phyloP scores from a whole-genome alignment of 2,797 vertebrate species.

The Rhyacichthys aspro region DNA sequence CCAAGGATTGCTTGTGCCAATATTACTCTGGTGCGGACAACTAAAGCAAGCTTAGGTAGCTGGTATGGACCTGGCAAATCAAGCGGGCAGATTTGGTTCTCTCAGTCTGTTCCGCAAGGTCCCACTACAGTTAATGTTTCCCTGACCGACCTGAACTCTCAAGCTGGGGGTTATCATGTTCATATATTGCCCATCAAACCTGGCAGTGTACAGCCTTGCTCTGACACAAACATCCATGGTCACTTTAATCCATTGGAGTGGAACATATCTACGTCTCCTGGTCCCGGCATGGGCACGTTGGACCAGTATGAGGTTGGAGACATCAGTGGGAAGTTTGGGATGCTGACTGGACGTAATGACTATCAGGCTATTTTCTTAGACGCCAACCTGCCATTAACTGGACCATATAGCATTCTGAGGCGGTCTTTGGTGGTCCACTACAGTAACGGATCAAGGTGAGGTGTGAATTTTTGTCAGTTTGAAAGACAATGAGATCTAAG shows the following conservation, averaged over 20 bases:
- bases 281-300: slow-evolving; percentile 72
- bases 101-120: slow-evolving; percentile 68
- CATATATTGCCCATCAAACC: slow-evolving; percentile 76
- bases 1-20: slow-evolving; percentile 83
- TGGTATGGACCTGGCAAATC: slow-evolving; percentile 72
- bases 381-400: slow-evolving; percentile 73
- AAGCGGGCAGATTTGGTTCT: slow-evolving; percentile 66
- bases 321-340: slow-evolving; percentile 83
- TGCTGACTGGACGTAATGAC: slow-evolving; percentile 50
- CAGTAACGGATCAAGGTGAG: slow-evolving; percentile 79
- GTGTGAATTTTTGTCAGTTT: slow-evolving; percentile 1
- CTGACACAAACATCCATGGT: slow-evolving; percentile 70
- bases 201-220: slow-evolving; percentile 69
- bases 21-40: slow-evolving; percentile 67
- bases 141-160: slow-evolving; percentile 61
- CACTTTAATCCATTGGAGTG: slow-evolving; percentile 81
- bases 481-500: slow-evolving; percentile 1
- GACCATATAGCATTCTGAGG: slow-evolving; percentile 76
- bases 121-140: slow-evolving; percentile 71
- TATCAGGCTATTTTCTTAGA: slow-evolving; percentile 59
- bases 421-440: slow-evolving; percentile 83
- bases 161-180: slow-evolving; percentile 78
- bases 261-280: slow-evolving; percentile 64
- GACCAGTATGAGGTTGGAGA: slow-evolving; percentile 87
- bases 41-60: slow-evolving; percentile 45